Base-by-base conservation (phyloP, 2,888 invertebrate species). In the Cheilosia vernalis region DNA sequence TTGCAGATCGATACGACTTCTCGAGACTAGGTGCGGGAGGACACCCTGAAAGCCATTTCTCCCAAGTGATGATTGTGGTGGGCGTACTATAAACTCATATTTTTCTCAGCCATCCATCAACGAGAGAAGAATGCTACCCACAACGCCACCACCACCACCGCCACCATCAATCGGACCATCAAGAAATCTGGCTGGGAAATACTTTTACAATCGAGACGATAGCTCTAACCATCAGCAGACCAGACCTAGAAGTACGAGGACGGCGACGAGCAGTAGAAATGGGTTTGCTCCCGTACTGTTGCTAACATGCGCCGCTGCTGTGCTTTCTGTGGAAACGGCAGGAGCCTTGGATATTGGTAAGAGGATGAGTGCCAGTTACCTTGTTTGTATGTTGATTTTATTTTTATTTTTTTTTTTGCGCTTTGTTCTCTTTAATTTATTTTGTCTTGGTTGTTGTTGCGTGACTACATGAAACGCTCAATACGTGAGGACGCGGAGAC, bases 311-410 rank as follows among this genome's bases (percentile, higher is more conserved):
- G 81, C 70, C 56, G 51, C 58, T 63, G 67, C 24, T 67, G 49
- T 85, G 61, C 72, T 85, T 61, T 55, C 66, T 47, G 21, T 58
- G 44, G 70, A 61, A 37, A 72, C 76, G 27, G 49, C 81, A 30
- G 77, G 67, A 77, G 85, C 85, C 40, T 69, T 81, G 81, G 85
- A 85, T 67, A 72, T 85, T 63, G 85, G 85, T 85, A 81, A 85
- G 51, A 24, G 85, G 61, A 85, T 77, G 61, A 72, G 55, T 27
- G 69, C 67, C 55, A 63, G 69, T 73, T 83, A 72, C 78, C 66
- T 83, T 66, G 77, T 64, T 61, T 61, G 60, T 70, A 70, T 77
- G 70, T 66, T 76, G 63, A 60, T 40, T 82, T 47, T n/a, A 2
- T 40, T n/a, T n/a, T n/a, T n/a, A n/a, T 37, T n/a, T 24, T 17